Conservation (phyloP, 2,113 vertebrate genomes). For the Myodes glareolus region DNA sequence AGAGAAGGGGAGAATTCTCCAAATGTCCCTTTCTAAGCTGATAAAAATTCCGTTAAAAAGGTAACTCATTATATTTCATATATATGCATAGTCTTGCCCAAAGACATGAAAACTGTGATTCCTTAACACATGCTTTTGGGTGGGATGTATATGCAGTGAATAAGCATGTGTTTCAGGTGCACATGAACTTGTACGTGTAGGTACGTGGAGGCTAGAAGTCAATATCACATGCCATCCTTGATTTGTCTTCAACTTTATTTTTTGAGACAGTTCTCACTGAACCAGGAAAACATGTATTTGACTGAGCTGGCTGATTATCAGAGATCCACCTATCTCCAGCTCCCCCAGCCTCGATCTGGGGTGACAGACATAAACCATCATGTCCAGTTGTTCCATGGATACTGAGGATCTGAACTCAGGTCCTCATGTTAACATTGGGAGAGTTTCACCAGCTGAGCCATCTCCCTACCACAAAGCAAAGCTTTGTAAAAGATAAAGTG, state of each 20-base stretch:
- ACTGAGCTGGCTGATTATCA: background rate
- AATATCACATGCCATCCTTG: background rate
- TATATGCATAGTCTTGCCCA: background rate
- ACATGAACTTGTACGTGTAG: background rate
- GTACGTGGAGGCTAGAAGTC: background rate
- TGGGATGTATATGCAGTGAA: background rate
- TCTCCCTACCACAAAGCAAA: background rate
- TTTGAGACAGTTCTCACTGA: background rate
- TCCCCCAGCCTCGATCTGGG: too few relatives aligned
- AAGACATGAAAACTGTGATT: background rate
- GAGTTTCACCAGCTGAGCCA: background rate
- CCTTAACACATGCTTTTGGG: background rate
- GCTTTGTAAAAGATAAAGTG: background rate
- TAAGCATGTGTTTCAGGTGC: background rate
- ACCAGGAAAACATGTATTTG: background rate
- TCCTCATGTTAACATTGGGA: background rate
- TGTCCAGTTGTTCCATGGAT: background rate
- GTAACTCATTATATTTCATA: background rate
- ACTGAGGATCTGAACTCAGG: background rate
- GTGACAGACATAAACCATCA: background rate
- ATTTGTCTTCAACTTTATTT: background rate
- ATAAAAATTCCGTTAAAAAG: slow-evolving; percentile 14
- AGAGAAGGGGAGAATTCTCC: background rate
- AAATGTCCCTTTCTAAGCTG: background rate
- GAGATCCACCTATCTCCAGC: too few relatives aligned